Conservation (phyloP, 2,888 invertebrate genomes). For the Drosophila acutilabella region DNA sequence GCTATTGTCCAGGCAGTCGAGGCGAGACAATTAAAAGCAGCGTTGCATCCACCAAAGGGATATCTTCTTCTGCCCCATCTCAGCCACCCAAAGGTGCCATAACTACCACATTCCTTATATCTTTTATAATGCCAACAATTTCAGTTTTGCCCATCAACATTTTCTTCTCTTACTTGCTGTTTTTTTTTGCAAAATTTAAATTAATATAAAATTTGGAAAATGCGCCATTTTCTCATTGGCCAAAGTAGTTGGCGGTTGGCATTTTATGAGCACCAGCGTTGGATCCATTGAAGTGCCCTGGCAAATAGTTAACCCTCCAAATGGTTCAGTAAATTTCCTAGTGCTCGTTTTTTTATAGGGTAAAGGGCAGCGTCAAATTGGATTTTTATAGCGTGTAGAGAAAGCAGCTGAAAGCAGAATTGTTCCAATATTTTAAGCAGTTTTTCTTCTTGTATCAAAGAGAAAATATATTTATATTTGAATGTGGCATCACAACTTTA, state of each 20-base stretch:
- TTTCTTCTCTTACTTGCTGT: slow-evolving; percentile 4
- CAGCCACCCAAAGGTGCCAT: slow-evolving; percentile 19
- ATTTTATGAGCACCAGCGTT: slow-evolving; percentile 33
- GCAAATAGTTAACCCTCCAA: slow-evolving; percentile 24
- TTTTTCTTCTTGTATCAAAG: no score
- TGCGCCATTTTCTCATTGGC: slow-evolving; percentile 41
- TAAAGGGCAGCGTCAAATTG: background rate
- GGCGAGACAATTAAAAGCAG: slow-evolving; percentile 71
- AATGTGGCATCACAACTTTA: no score
- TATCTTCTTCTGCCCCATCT: slow-evolving; percentile 46
- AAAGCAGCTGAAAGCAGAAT: no score
- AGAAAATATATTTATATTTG: no score
- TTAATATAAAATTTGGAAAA: slow-evolving; percentile 49
- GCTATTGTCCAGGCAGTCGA: slow-evolving; percentile 4
- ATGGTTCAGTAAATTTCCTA: slow-evolving; percentile 22
- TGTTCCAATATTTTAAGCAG: no score
- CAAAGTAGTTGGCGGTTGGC: slow-evolving; percentile 42
- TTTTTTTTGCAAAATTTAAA: slow-evolving; percentile 50
- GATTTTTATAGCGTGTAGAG: background rate
- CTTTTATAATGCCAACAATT: slow-evolving; percentile 31
- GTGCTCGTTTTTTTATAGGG: slow-evolving; percentile 6
- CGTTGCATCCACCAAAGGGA: slow-evolving; percentile 31
- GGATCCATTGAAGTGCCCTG: slow-evolving; percentile 5
- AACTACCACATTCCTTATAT: background rate
- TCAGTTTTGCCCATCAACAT: slow-evolving; percentile 21